phyloP scores from a whole-genome alignment of 2,797 vertebrate genomes.

The Hydrolagus colliei region DNA sequence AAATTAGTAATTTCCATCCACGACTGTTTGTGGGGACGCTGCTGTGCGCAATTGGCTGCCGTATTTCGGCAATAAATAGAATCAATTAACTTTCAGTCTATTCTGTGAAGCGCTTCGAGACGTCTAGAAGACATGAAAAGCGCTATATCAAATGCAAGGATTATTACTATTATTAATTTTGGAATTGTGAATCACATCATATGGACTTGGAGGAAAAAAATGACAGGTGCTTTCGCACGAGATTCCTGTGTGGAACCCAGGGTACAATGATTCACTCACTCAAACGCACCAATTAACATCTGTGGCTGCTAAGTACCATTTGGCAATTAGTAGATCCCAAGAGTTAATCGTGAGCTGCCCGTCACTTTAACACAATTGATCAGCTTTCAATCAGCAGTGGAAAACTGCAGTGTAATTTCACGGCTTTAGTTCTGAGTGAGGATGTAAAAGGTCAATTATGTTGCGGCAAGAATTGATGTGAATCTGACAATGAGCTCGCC shows the following conservation, averaged over 20 bases:
- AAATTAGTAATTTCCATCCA: too few species aligned
- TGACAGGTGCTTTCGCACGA: constrained; percentile 8
- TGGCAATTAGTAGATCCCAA: neutral
- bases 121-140: too few species aligned
- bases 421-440: neutral
- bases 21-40: too few species aligned
- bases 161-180: neutral
- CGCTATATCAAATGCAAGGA: too few species aligned
- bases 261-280: constrained; percentile 37
- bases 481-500: neutral
- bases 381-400: neutral
- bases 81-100: too few species aligned
- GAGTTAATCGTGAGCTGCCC: neutral
- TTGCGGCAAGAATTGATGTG: neutral
- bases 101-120: too few species aligned
- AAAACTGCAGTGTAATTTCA: constrained; percentile 16
- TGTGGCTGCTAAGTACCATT: constrained; percentile 48
- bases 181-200: neutral
- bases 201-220: neutral
- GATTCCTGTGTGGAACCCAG: constrained; percentile 6
- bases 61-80: too few species aligned
- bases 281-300: constrained; percentile 38
- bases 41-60: too few species aligned
- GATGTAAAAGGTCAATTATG: neutral
- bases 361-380: constrained; percentile 27